Base-by-base conservation (phyloP, 2,888 invertebrate species). In the Hirtodrosophila trivittata region DNA sequence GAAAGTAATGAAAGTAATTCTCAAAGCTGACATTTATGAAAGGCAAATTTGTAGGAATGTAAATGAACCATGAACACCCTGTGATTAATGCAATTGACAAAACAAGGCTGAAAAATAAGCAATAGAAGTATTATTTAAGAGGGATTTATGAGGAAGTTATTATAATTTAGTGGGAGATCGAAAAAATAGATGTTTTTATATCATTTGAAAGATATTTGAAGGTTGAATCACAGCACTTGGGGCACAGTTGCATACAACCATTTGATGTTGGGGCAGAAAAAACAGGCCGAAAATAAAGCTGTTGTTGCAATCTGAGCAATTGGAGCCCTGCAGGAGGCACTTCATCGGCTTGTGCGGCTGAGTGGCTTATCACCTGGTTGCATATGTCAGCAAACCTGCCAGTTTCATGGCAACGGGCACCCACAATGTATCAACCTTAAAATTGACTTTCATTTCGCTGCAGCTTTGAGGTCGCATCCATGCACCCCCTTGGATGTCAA, bases 351-450 rank as follows among this genome's bases (percentile, higher is more conserved):
- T 68, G 64, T 46, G 52, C 35, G 57, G 51, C 66, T 65, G 73
- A 73, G 66, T 69, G 78, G 85, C 85, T 85, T 81, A 82, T 85
- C 80, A 75, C 69, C 85, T 77, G 72, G 72, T 47, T 67, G 67
- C 63, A 69, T 74, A 71, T 77, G 81, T 78, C 78, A 78, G 62
- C 81, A 66, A 57, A 63, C 56, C 66, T 77, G 73, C 63, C 77
- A 84, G 65, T 52, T 72, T 66, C 65, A 47, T 56, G 56, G 60
- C 66, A 66, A 62, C 73, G 71, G 62, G 55, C 18, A 3, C 43
- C 66, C 52, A 59, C 78, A 66, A 75, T 81, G 85, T 85, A 85
- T 81, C 86, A 81, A 75, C 78, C 78, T 77, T 85, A 58, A 77
- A 82, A 81, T 81, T 81, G 80, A 81, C 85, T 81, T 81, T 81